A percentile compares a stretch with the other conserved stretches of the same genome.
phyloP scores from a whole-genome alignment of 2,113 vertebrate genomes.

The Parus major region DNA sequence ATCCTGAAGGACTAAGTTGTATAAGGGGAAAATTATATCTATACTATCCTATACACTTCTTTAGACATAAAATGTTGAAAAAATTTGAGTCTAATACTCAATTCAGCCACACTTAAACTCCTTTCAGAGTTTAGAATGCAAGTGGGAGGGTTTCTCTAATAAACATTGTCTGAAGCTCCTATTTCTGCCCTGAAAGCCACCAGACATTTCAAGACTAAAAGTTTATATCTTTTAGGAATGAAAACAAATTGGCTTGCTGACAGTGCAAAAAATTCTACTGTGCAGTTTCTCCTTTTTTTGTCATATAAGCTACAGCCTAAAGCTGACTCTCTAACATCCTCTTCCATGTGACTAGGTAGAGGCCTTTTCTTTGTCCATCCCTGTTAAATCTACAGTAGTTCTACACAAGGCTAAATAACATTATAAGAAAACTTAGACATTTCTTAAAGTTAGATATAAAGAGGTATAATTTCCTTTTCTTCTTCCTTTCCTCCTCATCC shows the following conservation, averaged over 20 bases:
- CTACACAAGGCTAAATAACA: not conserved
- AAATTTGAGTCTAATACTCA: not conserved
- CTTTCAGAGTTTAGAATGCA: not conserved
- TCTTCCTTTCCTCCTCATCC: not conserved
- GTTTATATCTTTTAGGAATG: not conserved
- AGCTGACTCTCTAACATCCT: not conserved
- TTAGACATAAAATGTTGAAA: not conserved
- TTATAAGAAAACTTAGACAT: not conserved
- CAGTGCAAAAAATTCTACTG: not conserved
- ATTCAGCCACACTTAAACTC: not conserved
- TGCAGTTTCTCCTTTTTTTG: not conserved
- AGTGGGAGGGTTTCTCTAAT: not conserved
- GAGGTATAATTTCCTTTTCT: not conserved
- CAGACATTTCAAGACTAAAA: not conserved
- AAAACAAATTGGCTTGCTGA: not conserved
- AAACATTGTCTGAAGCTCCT: not conserved
- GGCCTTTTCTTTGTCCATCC: not conserved
- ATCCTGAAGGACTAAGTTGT: not conserved
- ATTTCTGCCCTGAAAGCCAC: not conserved
- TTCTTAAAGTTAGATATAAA: not conserved
- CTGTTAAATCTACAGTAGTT: not conserved
- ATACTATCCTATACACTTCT: not conserved
- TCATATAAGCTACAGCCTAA: not conserved
- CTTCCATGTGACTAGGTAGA: not conserved
- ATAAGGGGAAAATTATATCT: not conserved